Conservation (phyloP, 2,888 invertebrate species). For the Pammene aurita region DNA sequence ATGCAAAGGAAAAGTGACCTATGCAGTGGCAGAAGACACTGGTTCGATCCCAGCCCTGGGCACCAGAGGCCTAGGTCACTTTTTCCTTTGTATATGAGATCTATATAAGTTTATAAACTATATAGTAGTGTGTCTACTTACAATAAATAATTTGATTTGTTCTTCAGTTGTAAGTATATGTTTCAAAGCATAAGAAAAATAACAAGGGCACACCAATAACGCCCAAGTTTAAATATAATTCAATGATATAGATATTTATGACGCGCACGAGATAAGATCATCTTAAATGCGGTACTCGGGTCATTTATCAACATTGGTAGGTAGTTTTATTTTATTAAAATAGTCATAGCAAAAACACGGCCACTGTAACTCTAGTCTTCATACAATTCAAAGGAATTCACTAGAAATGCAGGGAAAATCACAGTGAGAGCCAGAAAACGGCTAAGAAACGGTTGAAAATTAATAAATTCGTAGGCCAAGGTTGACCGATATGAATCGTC, state of each 20-base stretch:
- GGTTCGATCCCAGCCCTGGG: no score
- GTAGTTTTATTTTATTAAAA: conserved; percentile 24
- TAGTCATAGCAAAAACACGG: background rate
- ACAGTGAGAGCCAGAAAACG: conserved; percentile 2
- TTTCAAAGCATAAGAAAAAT: background rate
- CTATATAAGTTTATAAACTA: no score
- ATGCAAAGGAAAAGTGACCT: no score
- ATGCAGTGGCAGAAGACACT: no score
- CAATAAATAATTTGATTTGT: no score
- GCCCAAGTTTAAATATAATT: background rate
- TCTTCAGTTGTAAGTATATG: no score
- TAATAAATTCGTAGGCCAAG: conserved; percentile 33
- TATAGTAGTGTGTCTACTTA: no score
- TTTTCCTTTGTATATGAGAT: no score
- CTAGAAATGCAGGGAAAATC: background rate
- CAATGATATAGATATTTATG: background rate
- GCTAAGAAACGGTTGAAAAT: conserved; percentile 22
- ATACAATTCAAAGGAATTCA: background rate
- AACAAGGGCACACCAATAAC: background rate
- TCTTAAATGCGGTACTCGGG: conserved; percentile 20
- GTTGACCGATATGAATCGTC: conserved; percentile 31
- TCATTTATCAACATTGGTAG: conserved; percentile 39
- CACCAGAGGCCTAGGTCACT: no score
- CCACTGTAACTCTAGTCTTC: background rate
- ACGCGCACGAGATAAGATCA: conserved; percentile 25